Conservation (phyloP, 2,113 vertebrate genomes). For the Anhinga rufa region DNA sequence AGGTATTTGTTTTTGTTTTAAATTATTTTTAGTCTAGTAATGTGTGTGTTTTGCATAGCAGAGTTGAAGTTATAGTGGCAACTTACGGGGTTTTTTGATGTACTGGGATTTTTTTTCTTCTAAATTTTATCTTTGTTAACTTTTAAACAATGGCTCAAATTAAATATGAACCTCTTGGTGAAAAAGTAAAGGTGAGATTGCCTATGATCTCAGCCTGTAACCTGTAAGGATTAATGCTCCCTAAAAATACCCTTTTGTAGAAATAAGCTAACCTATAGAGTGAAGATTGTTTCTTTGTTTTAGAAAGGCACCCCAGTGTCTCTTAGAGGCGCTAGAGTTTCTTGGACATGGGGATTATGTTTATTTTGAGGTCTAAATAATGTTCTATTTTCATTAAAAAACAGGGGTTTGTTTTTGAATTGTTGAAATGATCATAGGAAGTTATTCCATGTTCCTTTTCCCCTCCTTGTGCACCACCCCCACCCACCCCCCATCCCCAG, state of each 20-base stretch:
- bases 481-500: not conserved
- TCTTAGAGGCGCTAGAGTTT: not conserved
- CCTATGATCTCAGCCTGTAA: not conserved
- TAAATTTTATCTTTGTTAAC: not conserved
- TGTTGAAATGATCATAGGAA: not conserved
- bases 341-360: not conserved
- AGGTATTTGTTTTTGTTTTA: not conserved
- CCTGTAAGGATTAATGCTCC: not conserved
- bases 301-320: not conserved
- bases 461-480: not conserved
- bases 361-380: not conserved
- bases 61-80: not conserved
- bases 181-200: not conserved
- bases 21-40: not conserved
- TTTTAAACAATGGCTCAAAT: not conserved
- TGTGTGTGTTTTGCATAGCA: not conserved
- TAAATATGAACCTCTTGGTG: not conserved
- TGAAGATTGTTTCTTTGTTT: not conserved
- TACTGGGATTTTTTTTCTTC: not conserved
- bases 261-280: not conserved
- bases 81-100: rapidly evolving
- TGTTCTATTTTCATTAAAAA: not conserved
- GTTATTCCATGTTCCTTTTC: not conserved
- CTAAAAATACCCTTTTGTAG: not conserved
- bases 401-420: not conserved